Percentiles rank a stretch among this genome's conserved stretches.
phyloP scores from a whole-genome alignment of 1,140 invertebrate species.

The honey bee (Apis mellifera) region DNA sequence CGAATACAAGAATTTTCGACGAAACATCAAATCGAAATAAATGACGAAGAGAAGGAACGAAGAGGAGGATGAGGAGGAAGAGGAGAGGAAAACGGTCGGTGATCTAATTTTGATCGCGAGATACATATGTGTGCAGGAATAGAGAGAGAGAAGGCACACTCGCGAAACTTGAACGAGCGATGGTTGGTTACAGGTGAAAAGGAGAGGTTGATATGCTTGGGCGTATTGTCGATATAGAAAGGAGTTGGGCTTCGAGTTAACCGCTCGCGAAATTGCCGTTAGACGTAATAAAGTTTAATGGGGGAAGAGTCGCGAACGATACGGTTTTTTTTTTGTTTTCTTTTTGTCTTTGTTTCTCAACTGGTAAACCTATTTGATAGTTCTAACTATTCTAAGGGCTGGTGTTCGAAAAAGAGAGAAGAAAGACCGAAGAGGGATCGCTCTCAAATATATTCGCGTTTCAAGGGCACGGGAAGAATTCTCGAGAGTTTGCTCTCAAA shows the following conservation, averaged over 20 bases:
- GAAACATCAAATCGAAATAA: no score
- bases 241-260: constrained; percentile 42
- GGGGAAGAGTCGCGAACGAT: constrained; percentile 14
- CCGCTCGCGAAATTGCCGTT: constrained; percentile 48
- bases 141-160: not conserved
- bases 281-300: constrained; percentile 45
- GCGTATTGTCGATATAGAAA: constrained; percentile 56
- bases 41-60: no score
- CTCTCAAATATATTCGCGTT: no score
- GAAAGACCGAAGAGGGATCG: no score
- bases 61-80: no score
- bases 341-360: not conserved
- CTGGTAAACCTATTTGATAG: no score
- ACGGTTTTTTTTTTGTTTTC: not conserved
- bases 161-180: constrained; percentile 47
- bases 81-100: constrained; percentile 5
- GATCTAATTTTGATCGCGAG: constrained; percentile 59
- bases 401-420: no score
- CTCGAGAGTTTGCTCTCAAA: no score
- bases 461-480: no score
- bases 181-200: constrained; percentile 33
- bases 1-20: no score
- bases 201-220: constrained; percentile 45
- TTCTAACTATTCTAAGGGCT: no score
- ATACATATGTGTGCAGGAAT: not conserved